Percentiles rank a stretch among this genome's conserved stretches.
phyloP scores from a whole-genome alignment of 2,888 invertebrate genomes.

The Agapostemon virescens region DNA sequence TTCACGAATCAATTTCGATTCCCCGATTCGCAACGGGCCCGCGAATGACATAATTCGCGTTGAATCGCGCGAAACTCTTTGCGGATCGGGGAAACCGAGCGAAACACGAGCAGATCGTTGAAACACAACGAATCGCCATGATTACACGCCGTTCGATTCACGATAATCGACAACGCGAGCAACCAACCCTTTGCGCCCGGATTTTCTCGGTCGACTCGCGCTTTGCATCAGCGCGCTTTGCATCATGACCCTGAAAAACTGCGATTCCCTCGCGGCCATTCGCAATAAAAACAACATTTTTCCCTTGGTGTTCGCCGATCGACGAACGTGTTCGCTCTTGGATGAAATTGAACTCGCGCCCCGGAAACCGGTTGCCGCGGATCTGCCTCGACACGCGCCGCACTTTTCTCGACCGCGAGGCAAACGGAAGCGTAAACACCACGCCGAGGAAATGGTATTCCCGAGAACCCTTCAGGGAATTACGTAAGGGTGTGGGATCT shows the following conservation, averaged over 20 bases:
- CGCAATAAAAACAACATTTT: conserved; percentile 32
- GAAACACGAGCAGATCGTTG: background rate
- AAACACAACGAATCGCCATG: conserved; percentile 31
- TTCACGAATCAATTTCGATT: background rate
- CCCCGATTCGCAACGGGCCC: background rate
- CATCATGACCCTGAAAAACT: conserved; percentile 40
- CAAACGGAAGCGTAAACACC: background rate
- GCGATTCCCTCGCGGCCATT: conserved; percentile 22
- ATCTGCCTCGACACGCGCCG: background rate
- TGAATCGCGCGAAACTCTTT: background rate
- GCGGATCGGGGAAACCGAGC: background rate
- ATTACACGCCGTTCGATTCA: conserved; percentile 22
- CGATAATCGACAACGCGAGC: background rate
- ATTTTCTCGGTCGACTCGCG: conserved; percentile 26
- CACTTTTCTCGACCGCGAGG: background rate
- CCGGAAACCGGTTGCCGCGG: conserved; percentile 47
- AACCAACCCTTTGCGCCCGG: background rate
- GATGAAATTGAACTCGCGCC: conserved; percentile 52
- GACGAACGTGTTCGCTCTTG: conserved; percentile 39
- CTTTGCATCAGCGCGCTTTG: background rate
- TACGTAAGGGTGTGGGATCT: background rate
- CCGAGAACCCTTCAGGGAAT: background rate
- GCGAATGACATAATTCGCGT: conserved; percentile 9
- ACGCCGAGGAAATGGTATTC: background rate
- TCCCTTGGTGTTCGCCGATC: background rate